These are phyloP conservation scores for Limnephilus lunatus DNA, from an alignment of 2,888 invertebrate species.

Conservation along the genomic window DNA sequence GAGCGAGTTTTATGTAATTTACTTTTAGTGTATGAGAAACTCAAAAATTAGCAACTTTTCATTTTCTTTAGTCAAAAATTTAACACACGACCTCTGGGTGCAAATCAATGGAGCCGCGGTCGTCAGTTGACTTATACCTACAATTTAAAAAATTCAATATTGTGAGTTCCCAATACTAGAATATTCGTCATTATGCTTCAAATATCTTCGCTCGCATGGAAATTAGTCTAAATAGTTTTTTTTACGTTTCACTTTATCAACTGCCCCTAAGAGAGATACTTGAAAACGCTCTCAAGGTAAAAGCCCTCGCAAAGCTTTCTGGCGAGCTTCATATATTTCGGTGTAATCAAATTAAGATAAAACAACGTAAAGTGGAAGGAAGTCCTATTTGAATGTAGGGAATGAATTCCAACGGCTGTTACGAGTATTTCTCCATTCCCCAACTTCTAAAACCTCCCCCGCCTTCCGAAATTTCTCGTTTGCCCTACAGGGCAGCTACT, in stretches of 20 bases:
- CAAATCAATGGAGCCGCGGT: not conserved
- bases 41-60: too few relatives aligned
- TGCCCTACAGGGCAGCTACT: constrained; percentile 30
- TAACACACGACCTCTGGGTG: too few relatives aligned
- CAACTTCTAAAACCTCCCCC: not conserved
- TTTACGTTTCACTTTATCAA: constrained; percentile 42
- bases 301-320: constrained; percentile 47
- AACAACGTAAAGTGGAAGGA: constrained; percentile 63
- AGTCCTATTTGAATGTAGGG: constrained; percentile 63
- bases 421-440: constrained; percentile 41
- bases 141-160: not conserved
- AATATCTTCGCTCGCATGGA: not conserved
- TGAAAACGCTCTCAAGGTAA: constrained; percentile 43
- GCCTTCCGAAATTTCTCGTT: not conserved
- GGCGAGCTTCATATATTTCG: constrained; percentile 59
- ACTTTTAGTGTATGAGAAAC: too few relatives aligned
- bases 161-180: not conserved
- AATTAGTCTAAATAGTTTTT: constrained; percentile 28
- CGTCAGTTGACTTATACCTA: not conserved
- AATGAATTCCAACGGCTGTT: constrained; percentile 60
- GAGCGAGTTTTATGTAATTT: too few relatives aligned
- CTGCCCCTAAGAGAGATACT: constrained; percentile 40
- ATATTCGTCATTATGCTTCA: not conserved
- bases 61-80: too few relatives aligned
- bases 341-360: constrained; percentile 66